These are phyloP conservation scores for Ptychobarbus kaznakovi DNA, from an alignment of 2,797 vertebrate genomes.

Conservation along the genomic window DNA sequence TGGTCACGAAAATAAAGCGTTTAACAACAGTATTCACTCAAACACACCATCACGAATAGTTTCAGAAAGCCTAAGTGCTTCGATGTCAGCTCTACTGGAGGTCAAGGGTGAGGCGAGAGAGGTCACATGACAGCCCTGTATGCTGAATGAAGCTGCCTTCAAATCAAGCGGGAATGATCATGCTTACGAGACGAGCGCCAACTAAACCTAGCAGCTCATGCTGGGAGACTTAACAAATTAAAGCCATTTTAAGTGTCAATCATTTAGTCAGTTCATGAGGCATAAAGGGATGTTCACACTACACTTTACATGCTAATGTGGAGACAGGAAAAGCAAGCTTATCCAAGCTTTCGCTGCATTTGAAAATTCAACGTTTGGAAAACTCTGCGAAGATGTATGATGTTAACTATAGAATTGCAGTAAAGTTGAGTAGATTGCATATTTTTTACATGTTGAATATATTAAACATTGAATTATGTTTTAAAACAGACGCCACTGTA, in stretches of 20 bases:
- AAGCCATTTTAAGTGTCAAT: not conserved
- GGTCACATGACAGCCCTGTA: conserved; percentile 43
- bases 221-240: not conserved
- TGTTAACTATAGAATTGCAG: no score
- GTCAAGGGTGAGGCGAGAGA: conserved; percentile 39
- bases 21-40: conserved; percentile 72
- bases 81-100: conserved; percentile 51
- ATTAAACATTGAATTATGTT: not conserved
- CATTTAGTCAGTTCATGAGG: not conserved
- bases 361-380: not conserved
- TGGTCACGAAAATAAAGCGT: conserved; percentile 54
- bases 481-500: not conserved
- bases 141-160: conserved; percentile 1
- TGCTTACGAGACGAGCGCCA: not conserved
- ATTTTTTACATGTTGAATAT: no score
- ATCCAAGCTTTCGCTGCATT: no score
- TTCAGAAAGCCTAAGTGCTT: conserved; percentile 73
- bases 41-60: conserved; percentile 76
- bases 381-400: not conserved
- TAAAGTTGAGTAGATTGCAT: no score
- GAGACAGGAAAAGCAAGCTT: not conserved
- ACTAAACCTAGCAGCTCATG: not conserved
- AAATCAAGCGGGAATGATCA: not conserved
- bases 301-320: not conserved
- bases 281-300: not conserved